A percentile compares a stretch with the other conserved stretches of the same genome.
These are phyloP conservation scores for Sialis lutaria DNA, from an alignment of 2,888 invertebrate species.

Conservation along the genomic window DNA sequence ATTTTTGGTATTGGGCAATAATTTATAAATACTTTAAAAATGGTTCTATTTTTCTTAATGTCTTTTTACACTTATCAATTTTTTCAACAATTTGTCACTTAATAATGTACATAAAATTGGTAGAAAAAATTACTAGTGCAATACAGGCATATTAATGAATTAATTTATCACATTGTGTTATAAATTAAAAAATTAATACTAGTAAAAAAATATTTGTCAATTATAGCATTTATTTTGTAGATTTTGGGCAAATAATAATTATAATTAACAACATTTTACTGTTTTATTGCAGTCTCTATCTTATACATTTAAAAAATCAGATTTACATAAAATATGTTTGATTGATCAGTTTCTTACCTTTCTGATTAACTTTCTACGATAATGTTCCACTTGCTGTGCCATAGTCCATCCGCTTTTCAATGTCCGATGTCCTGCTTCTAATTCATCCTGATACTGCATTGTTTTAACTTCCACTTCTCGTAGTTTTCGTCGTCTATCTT, in stretches of 20 bases:
- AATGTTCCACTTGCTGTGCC: conserved; percentile 75
- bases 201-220: background rate
- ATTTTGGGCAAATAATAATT: no score
- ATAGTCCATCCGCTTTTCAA: conserved; percentile 58
- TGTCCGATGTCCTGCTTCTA: conserved; percentile 68
- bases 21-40: no score
- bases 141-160: no score
- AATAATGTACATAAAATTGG: no score
- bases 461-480: conserved; percentile 92
- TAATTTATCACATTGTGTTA: no score
- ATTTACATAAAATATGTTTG: background rate
- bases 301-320: background rate
- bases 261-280: background rate
- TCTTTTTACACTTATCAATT: no score
- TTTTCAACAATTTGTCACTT: no score
- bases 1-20: no score
- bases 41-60: no score
- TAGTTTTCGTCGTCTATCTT: conserved; percentile 54
- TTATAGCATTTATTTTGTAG: background rate
- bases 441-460: conserved; percentile 88
- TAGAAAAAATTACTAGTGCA: no score
- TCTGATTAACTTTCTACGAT: conserved; percentile 71
- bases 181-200: no score
- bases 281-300: background rate
- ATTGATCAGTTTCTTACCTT: conserved; percentile 35